Percentiles rank a stretch among this genome's conserved stretches.
Evolutionary conservation across 2,888 invertebrate species (phyloP).

Genomic region (Cylloceria caligata): DNA sequence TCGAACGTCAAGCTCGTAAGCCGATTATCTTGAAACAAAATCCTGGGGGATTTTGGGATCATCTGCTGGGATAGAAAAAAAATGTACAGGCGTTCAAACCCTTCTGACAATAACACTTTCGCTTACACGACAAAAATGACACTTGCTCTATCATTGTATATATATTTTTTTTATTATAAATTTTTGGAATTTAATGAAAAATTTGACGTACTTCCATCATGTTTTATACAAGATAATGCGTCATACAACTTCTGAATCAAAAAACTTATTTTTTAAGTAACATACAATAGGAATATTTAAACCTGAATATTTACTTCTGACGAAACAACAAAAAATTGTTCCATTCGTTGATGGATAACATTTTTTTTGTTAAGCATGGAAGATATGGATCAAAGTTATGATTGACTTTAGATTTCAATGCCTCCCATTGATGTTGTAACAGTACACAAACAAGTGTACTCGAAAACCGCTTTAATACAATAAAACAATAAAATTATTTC

Average conservation of each 20-base stretch:
- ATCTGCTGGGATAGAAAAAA: slow-evolving; percentile 39
- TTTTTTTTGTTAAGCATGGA: no score
- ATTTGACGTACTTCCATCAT: neutral
- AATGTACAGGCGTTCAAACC: slow-evolving; percentile 29
- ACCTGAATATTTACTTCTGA: no score
- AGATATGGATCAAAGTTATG: no score
- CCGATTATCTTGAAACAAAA: slow-evolving; percentile 65
- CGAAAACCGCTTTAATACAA: neutral
- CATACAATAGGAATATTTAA: no score
- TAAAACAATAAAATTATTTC: neutral
- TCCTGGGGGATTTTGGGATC: slow-evolving; percentile 48
- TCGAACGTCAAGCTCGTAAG: slow-evolving; percentile 65
- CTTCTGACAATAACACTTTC: slow-evolving; percentile 42
- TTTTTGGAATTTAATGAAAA: neutral
- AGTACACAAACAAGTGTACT: neutral
- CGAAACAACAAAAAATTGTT: no score
- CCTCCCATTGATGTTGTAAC: neutral
- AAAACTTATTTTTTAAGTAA: no score
- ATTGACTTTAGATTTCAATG: neutral
- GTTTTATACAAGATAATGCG: neutral
- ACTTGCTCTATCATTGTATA: slow-evolving; percentile 4
- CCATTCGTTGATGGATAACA: no score
- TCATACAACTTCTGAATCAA: no score
- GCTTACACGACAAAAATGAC: slow-evolving; percentile 31
- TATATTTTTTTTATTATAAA: neutral